These are phyloP conservation scores for Dioctria rufipes DNA, from an alignment of 2,888 invertebrate species.

Conservation along the genomic window DNA sequence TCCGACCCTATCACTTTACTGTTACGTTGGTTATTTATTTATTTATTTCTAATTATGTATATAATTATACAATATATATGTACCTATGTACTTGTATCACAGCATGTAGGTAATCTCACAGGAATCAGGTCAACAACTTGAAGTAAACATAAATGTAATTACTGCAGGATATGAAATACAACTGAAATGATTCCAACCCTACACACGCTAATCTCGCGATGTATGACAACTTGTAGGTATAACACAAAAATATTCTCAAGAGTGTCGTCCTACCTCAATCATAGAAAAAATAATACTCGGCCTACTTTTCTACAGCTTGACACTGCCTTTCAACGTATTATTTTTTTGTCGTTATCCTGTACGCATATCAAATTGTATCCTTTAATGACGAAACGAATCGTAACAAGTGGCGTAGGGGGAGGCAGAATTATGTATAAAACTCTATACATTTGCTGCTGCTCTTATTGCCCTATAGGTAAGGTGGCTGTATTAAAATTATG, in stretches of 20 bases:
- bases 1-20: no score
- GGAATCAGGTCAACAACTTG: constrained; percentile 24
- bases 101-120: neutral
- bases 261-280: constrained; percentile 44
- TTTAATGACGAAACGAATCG: constrained; percentile 2
- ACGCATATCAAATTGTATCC: constrained; percentile 13
- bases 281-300: constrained; percentile 43
- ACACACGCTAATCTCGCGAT: constrained; percentile 30
- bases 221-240: constrained; percentile 22
- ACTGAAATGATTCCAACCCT: neutral
- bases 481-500: neutral
- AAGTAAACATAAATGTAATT: constrained; percentile 12
- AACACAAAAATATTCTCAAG: neutral
- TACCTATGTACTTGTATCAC: no score
- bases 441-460: neutral
- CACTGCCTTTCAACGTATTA: constrained; percentile 25
- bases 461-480: neutral
- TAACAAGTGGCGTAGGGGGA: neutral
- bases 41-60: no score
- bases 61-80: no score
- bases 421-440: neutral
- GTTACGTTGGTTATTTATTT: no score
- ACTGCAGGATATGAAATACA: constrained; percentile 3
- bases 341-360: constrained; percentile 29
- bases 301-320: constrained; percentile 19